Conservation (phyloP, 2,797 vertebrate genomes). For the Platalea minor region DNA sequence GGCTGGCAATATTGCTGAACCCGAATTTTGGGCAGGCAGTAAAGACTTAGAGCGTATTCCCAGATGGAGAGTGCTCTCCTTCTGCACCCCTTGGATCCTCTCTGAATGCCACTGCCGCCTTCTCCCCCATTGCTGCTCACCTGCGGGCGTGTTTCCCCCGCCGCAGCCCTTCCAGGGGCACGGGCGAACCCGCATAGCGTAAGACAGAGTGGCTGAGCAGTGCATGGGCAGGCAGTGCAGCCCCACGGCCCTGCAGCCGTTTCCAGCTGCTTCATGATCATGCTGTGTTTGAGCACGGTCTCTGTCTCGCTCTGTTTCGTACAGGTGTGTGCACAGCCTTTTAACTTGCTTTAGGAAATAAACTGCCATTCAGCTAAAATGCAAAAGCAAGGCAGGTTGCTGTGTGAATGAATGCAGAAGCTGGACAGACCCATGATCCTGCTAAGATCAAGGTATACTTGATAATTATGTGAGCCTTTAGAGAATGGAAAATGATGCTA, state of each 20-base stretch:
- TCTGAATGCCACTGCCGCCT: fast-evolving
- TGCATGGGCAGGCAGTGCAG: not conserved
- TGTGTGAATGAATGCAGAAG: not conserved
- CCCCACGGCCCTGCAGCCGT: not conserved
- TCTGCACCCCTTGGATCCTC: not conserved
- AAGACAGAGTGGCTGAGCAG: not conserved
- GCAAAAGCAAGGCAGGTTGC: not conserved
- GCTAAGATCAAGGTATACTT: not conserved
- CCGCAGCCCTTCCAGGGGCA: not conserved
- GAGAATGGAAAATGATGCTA: not conserved
- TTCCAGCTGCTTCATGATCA: fast-evolving
- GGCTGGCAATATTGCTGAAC: not conserved
- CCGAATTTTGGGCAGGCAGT: not conserved
- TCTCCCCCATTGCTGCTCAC: not conserved
- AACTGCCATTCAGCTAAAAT: not conserved
- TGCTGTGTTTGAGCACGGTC: fast-evolving
- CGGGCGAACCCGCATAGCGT: fast-evolving
- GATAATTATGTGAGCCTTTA: not conserved
- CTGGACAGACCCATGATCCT: not conserved
- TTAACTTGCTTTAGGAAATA: not conserved
- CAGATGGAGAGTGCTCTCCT: not conserved
- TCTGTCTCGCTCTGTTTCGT: not conserved
- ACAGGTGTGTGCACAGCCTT: not conserved
- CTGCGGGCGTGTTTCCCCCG: fast-evolving
- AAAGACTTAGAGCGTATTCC: not conserved